Conservation (phyloP, 2,113 vertebrate genomes). For the Notiomystis cincta region DNA sequence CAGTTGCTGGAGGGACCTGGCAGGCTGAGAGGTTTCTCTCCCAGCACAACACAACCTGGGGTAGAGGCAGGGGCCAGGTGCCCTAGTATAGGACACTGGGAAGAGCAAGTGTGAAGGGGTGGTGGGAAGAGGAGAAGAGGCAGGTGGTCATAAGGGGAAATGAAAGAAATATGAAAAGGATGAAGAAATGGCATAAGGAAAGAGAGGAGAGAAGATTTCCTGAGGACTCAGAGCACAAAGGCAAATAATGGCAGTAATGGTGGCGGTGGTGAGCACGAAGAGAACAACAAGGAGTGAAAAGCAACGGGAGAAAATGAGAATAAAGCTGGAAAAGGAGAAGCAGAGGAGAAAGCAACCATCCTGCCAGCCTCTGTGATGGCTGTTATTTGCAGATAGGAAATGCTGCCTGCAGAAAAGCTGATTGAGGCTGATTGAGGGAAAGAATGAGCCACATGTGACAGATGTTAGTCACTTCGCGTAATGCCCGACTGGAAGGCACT, state of each 20-base stretch:
- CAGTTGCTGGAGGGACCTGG: background rate
- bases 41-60: background rate
- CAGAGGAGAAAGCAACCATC: background rate
- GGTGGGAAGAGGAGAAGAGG: background rate
- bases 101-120: rapidly evolving
- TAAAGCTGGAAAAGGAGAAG: background rate
- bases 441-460: conserved; percentile 55
- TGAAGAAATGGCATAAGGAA: background rate
- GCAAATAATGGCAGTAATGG: background rate
- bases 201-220: background rate
- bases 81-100: background rate
- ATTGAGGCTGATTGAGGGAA: conserved; percentile 61
- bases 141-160: background rate
- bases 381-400: conserved; percentile 44
- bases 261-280: background rate
- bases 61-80: background rate
- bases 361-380: background rate
- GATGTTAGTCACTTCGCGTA: conserved; percentile 24
- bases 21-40: background rate
- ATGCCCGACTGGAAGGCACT: conserved; percentile 45
- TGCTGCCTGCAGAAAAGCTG: conserved; percentile 49
- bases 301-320: background rate
- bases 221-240: background rate
- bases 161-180: background rate
- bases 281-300: background rate